These are phyloP conservation scores for Plodia interpunctella DNA, from an alignment of 1,140 invertebrate genomes.

Conservation along the genomic window DNA sequence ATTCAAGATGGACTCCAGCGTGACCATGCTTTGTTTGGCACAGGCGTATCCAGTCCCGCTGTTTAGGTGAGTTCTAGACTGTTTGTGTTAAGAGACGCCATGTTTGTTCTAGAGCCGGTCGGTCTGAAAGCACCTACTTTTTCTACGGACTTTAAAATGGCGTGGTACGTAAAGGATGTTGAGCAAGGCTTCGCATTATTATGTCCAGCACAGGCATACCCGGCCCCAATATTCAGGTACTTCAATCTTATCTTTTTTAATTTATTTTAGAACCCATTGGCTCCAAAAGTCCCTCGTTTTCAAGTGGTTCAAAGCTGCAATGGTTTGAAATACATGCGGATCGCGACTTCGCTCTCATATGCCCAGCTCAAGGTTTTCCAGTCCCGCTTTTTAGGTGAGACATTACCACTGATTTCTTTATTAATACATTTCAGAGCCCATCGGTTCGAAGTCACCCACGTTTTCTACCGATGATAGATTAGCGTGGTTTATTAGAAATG, in stretches of 20 bases:
- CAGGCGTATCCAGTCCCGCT: slow-evolving; percentile 81
- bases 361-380: slow-evolving; percentile 84
- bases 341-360: slow-evolving; percentile 78
- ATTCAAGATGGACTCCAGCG: slow-evolving; percentile 56
- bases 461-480: slow-evolving; percentile 73
- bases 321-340: slow-evolving; percentile 75
- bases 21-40: slow-evolving; percentile 81
- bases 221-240: slow-evolving; percentile 80
- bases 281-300: slow-evolving; percentile 79
- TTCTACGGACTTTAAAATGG: slow-evolving; percentile 77
- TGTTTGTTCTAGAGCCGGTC: slow-evolving; percentile 79
- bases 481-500: slow-evolving; percentile 64
- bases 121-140: slow-evolving; percentile 81
- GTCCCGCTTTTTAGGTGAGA: slow-evolving; percentile 84
- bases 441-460: slow-evolving; percentile 64
- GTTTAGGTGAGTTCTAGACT: slow-evolving; percentile 77
- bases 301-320: slow-evolving; percentile 80
- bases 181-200: slow-evolving; percentile 51
- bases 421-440: slow-evolving; percentile 62
- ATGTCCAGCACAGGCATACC: slow-evolving; percentile 67
- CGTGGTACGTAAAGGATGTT: slow-evolving; percentile 55
- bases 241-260: slow-evolving; percentile 23
- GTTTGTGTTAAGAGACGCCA: slow-evolving; percentile 16
- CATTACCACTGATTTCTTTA: slow-evolving; percentile 30
- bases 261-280: slow-evolving; percentile 72